phyloP scores from a whole-genome alignment of 2,797 vertebrate species.

The Melanotaenia trifasciata region DNA sequence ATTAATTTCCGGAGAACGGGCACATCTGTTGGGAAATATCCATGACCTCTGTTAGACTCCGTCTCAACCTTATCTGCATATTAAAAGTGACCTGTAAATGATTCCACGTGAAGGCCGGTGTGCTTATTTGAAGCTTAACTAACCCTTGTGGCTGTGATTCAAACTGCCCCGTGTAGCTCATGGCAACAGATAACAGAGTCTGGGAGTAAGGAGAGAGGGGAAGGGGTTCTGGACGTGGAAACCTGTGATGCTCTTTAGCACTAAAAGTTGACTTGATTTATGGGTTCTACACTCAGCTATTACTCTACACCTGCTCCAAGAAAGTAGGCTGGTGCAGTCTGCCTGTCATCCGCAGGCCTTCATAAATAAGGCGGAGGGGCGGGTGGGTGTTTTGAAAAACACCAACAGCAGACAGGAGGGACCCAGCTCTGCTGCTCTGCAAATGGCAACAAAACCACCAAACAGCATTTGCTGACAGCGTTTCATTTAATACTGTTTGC shows the following conservation, averaged over 20 bases:
- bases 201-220: slow-evolving; percentile 4
- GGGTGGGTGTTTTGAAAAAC: slow-evolving; percentile 38
- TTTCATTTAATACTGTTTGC: slow-evolving; percentile 19
- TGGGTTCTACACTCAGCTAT: slow-evolving; percentile 49
- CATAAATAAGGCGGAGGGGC: slow-evolving; percentile 64
- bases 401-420: slow-evolving; percentile 18
- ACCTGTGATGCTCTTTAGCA: slow-evolving; percentile 59
- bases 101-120: slow-evolving; percentile 19
- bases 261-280: slow-evolving; percentile 77
- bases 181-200: slow-evolving; percentile 54
- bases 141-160: slow-evolving; percentile 58
- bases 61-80: slow-evolving; percentile 46
- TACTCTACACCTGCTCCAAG: slow-evolving; percentile 68
- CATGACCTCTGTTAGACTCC: slow-evolving; percentile 67
- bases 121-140: slow-evolving; percentile 47
- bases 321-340: slow-evolving; percentile 36
- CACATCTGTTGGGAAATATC: slow-evolving; percentile 53
- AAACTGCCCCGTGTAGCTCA: slow-evolving; percentile 14
- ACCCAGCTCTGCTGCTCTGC: slow-evolving; percentile 4
- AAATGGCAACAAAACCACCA: slow-evolving; percentile 29
- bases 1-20: slow-evolving; percentile 68
- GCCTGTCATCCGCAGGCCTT: slow-evolving; percentile 47
- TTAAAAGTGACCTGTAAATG: slow-evolving; percentile 64
- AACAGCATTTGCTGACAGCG: slow-evolving; percentile 10
- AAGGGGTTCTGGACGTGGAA: slow-evolving; percentile 41